These are phyloP conservation scores for Leptonema lineaticorne DNA, from an alignment of 1,140 invertebrate genomes.

Conservation along the genomic window DNA sequence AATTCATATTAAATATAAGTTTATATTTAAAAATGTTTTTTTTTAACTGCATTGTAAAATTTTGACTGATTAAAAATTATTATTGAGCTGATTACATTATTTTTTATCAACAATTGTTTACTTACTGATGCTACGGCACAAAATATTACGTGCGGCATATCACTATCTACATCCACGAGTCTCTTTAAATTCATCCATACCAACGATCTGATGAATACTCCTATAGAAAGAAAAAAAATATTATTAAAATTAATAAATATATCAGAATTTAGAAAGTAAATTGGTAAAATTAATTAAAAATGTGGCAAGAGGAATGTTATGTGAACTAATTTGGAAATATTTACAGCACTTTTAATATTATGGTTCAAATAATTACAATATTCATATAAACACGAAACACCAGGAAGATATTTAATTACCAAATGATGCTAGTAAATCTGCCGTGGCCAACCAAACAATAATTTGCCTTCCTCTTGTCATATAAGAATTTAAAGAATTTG, in stretches of 20 bases:
- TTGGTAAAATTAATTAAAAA: too few relatives aligned
- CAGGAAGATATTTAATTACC: conserved; percentile 58
- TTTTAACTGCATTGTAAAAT: background rate
- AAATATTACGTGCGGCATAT: conserved; percentile 66
- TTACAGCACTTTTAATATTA: too few relatives aligned
- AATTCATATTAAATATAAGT: too few relatives aligned
- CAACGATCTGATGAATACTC: conserved; percentile 70
- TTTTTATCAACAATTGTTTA: background rate
- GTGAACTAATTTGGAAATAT: too few relatives aligned
- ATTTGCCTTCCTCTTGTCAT: conserved; percentile 66
- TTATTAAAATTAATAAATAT: background rate
- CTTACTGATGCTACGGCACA: conserved; percentile 74
- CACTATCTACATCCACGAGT: conserved; percentile 64
- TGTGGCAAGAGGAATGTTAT: too few relatives aligned
- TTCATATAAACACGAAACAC: too few relatives aligned
- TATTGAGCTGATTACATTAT: background rate
- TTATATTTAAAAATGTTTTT: too few relatives aligned
- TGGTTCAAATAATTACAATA: too few relatives aligned
- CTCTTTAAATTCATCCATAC: conserved; percentile 69
- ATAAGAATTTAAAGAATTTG: conserved; percentile 53
- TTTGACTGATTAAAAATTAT: background rate
- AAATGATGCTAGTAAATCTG: conserved; percentile 73
- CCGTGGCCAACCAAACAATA: conserved; percentile 74
- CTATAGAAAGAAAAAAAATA: conserved; percentile 55
- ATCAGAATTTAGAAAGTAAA: too few relatives aligned